Evolutionary conservation across 2,888 invertebrate genomes (phyloP), one percentile per base, ranked within the genome.

Genomic region (Sialis lutaria): DNA sequence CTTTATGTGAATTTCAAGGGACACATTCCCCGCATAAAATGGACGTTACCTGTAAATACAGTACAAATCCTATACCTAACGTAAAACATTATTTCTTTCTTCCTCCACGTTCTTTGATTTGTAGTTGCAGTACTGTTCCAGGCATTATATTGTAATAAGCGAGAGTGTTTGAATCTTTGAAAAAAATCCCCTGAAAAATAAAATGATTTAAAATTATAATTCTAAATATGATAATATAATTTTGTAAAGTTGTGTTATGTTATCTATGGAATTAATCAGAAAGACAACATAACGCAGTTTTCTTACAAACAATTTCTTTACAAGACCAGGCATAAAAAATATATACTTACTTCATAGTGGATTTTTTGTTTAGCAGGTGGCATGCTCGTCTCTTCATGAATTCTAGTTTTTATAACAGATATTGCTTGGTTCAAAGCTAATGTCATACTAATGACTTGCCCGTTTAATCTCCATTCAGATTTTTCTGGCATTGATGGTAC

Each of bases 291-390:
- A n/a, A n/a, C n/a, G n/a, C n/a, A n/a, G n/a, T n/a, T n/a, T n/a
- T n/a, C n/a, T n/a, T n/a, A n/a, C n/a, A n/a, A n/a, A n/a, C 35
- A 35, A 3, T 35, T 35, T 35, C 10, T 35, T 35, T 35, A n/a
- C 4, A n/a, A n/a, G 2, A 9, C 10, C 10, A 35, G 10, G 10
- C 10, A 35, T 35, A 35, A 41, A 41, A 12, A 3, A 41, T 9
- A 33, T 10, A 33, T 46, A 59, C 63, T 63, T 64, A 85, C 93
- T 70, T 96, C 96, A 59, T 85, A 87, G 55, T 90, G 87, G 53
- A 98, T 73, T 65, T 98, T 96, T 68, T 98, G 97, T 64, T 98
- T 98, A 46, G 93, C 92, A 12, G 86, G 88, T 40, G 95, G 92
- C 84, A 98, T 89, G 53, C 86, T 87, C 48, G 88, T 86, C 54